Evolutionary conservation across 2,113 vertebrate species (phyloP), one percentile per base, ranked within the genome.

Genomic region (Phyllostomus hastatus): DNA sequence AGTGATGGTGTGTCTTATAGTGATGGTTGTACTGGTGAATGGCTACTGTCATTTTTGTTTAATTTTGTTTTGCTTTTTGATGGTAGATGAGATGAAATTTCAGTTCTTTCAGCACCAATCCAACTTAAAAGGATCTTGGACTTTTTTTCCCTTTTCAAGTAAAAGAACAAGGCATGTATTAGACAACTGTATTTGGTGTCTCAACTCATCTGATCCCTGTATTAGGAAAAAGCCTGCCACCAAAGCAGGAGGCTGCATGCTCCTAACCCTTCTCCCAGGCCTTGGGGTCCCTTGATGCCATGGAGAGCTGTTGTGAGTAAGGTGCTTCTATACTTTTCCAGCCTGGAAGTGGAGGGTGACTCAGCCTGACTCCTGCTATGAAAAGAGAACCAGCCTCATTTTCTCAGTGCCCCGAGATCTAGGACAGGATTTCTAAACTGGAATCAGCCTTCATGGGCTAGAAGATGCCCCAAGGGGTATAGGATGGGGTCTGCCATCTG

Each of bases 321-420:
- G 95, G 94, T 97, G 97, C 96, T 97, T 95, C 70, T 91, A 43
- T 95, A 82, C 73, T 82, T 90, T 59, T 76, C 78, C 82, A 97
- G 88, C 91, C 93, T 97, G 78, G 88, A 95, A 90, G 85, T n/a
- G 19, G 88, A 95, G 83, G 92, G 78, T 95, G 35, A 87, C 78
- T 54, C 84, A 75, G 86, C 93, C 92, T 95, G 76, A 70, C 61
- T 97, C 91, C 89, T 93, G 94, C 91, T 97, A 6, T 88, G 94
- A 90, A 87, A 87, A 96, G 50, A 96, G 91, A 96, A 93, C 96
- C 94, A 96, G 95, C 95, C 94, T 98, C 97, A 85, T 89, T 61
- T 97, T 95, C 96, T 97, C 93, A 80, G n/a, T 96, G 91, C 87
- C 96, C 95, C 91, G 97, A 96, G 93, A 79, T 93, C 93, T 93